phyloP scores from a whole-genome alignment of 2,888 invertebrate genomes.

The Tribolium freemani region DNA sequence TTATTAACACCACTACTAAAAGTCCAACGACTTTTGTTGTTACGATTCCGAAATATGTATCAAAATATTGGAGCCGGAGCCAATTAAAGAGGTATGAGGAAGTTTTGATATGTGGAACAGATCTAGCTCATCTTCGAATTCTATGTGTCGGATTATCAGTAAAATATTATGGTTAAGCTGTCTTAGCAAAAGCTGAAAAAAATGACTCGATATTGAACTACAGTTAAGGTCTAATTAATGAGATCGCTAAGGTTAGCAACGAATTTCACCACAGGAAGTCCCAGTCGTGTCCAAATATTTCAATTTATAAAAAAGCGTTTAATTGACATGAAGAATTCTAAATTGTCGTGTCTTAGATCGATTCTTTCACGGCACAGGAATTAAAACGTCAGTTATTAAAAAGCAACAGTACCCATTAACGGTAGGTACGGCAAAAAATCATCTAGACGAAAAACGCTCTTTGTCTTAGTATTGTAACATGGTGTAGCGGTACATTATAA shows the following conservation, averaged over 20 bases:
- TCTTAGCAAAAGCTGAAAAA: background rate
- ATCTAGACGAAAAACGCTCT: conserved; percentile 12
- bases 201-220: conserved; percentile 3
- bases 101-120: conserved; percentile 18
- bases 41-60: background rate
- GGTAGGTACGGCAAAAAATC: conserved; percentile 14
- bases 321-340: conserved; percentile 30
- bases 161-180: conserved; percentile 14
- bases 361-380: conserved; percentile 18
- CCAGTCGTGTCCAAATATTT: conserved; percentile 24
- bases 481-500: conserved; percentile 20
- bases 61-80: background rate
- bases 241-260: background rate
- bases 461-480: conserved; percentile 14
- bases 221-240: conserved; percentile 29
- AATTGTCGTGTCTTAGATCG: conserved; percentile 9
- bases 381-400: conserved; percentile 23
- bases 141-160: conserved; percentile 13
- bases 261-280: conserved; percentile 31
- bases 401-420: conserved; percentile 18
- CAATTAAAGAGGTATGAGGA: conserved; percentile 18
- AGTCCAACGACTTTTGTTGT: background rate
- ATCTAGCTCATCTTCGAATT: conserved; percentile 20
- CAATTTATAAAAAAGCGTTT: conserved; percentile 24
- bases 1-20: background rate